Conservation (phyloP, 2,888 invertebrate genomes). For the Ametastegia equiseti region DNA sequence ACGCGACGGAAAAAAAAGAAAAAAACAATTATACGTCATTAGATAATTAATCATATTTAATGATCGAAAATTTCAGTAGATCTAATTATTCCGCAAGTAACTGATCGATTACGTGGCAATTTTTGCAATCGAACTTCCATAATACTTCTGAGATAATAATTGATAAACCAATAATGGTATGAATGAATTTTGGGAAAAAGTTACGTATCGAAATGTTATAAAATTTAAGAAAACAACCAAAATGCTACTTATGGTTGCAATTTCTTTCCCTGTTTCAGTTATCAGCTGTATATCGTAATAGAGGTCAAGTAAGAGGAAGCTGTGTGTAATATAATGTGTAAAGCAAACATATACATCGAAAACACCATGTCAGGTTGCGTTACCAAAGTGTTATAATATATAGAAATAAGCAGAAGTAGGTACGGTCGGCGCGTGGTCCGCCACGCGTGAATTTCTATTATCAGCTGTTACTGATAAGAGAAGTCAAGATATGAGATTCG, state of each 20-base stretch:
- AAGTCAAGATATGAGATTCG: conserved; percentile 17
- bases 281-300: conserved; percentile 40
- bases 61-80: no score
- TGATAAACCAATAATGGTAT: no score
- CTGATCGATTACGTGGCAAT: no score
- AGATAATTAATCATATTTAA: no score
- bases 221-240: background rate
- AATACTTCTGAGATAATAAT: no score
- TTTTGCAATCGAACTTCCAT: no score
- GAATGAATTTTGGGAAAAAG: no score
- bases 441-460: conserved; percentile 45
- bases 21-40: no score
- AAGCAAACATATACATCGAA: conserved; percentile 12
- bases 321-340: conserved; percentile 23
- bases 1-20: no score
- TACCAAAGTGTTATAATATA: background rate
- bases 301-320: conserved; percentile 38
- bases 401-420: background rate
- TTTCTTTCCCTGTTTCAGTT: conserved; percentile 6
- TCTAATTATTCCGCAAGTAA: no score
- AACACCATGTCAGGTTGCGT: conserved; percentile 25
- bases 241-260: conserved; percentile 25
- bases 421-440: conserved; percentile 10
- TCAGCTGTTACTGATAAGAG: conserved; percentile 30
- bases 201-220: no score